These are phyloP conservation scores for Crypturellus undulatus DNA, from an alignment of 2,113 vertebrate genomes.

Conservation along the genomic window DNA sequence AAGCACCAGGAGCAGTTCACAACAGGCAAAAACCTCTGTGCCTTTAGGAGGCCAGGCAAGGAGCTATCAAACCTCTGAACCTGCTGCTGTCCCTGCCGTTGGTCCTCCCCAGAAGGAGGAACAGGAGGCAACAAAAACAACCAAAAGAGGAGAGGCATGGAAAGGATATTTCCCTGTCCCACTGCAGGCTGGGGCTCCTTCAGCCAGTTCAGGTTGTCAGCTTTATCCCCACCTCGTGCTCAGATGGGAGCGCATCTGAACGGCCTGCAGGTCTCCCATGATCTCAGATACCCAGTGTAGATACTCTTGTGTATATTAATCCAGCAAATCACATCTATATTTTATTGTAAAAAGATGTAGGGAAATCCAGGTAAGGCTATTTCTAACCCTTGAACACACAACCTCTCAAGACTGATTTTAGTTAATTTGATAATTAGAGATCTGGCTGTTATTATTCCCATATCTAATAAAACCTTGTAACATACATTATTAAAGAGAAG, in stretches of 20 bases:
- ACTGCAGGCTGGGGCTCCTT: neutral
- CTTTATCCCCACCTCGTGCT: neutral
- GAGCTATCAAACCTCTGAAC: neutral
- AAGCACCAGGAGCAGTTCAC: rapidly evolving
- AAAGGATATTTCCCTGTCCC: neutral
- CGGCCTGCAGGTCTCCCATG: neutral
- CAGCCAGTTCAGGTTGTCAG: neutral
- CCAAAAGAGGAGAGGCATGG: neutral
- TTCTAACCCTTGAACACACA: neutral
- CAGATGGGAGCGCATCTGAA: neutral
- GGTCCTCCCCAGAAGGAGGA: neutral
- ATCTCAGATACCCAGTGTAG: neutral
- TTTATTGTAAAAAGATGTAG: neutral
- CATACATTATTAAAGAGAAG: neutral
- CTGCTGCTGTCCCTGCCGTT: neutral
- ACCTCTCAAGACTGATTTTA: neutral
- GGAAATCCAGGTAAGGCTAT: neutral
- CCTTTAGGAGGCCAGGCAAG: neutral
- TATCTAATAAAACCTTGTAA: neutral
- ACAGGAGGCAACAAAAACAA: neutral
- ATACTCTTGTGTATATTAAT: neutral
- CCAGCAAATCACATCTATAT: neutral
- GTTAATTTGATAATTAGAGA: neutral
- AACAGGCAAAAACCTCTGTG: neutral
- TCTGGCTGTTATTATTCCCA: neutral